A percentile compares a stretch with the other conserved stretches of the same genome.
These are phyloP conservation scores for Myotis vivesi DNA, from an alignment of 2,797 vertebrate genomes.

Conservation along the genomic window DNA sequence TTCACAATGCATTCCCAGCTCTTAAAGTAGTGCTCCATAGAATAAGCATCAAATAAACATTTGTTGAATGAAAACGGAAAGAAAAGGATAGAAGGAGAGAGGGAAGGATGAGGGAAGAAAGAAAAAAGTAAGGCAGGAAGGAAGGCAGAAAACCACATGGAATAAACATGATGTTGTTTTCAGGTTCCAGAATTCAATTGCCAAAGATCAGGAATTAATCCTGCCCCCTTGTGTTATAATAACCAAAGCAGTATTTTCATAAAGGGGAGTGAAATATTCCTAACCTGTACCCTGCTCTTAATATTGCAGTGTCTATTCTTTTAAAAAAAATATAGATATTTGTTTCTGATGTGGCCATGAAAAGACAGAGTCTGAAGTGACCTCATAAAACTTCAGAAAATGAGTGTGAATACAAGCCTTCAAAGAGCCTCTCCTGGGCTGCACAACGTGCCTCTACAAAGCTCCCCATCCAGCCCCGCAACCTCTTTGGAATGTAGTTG, in stretches of 20 bases:
- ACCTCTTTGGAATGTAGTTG: slow-evolving; percentile 51
- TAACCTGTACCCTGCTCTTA: not conserved
- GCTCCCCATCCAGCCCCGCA: not conserved
- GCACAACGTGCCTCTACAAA: slow-evolving; percentile 36
- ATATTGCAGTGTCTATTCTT: not conserved
- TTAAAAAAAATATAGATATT: slow-evolving; percentile 16
- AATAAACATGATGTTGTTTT: not conserved
- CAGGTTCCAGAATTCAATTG: not conserved
- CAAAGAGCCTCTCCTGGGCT: slow-evolving; percentile 43
- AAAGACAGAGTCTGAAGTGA: slow-evolving; percentile 44
- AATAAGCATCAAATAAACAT: not conserved
- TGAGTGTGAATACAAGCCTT: slow-evolving; percentile 39
- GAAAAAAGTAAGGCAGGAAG: not conserved
- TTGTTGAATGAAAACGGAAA: not conserved
- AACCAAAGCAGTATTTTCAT: not conserved
- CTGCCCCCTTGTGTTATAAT: slow-evolving; percentile 1
- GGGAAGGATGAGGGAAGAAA: not conserved
- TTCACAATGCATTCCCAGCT: not conserved
- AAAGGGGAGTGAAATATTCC: not conserved
- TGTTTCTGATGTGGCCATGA: slow-evolving; percentile 25
- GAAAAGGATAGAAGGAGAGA: not conserved
- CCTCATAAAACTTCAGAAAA: slow-evolving; percentile 62
- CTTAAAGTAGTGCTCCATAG: not conserved
- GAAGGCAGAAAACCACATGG: not conserved
- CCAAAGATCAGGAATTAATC: not conserved